A percentile compares a stretch with the other conserved stretches of the same genome.
Evolutionary conservation across 1,140 invertebrate species (phyloP).

Genomic region (Drosophila eugracilis): DNA sequence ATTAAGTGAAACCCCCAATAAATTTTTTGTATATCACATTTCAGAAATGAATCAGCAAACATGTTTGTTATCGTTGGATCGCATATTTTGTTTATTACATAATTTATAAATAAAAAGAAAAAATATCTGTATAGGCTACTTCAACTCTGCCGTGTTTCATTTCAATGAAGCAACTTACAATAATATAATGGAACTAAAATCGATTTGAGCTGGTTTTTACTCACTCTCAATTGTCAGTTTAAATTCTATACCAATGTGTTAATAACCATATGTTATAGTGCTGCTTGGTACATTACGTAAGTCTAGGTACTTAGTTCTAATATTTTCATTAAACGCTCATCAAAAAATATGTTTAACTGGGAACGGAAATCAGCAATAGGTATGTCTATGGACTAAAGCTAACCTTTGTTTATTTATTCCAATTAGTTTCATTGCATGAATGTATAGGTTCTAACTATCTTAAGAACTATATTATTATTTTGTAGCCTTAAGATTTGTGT

Average conservation of each 20-base stretch:
- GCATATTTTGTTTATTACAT: slow-evolving; percentile 46
- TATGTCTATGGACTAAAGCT: slow-evolving; percentile 25
- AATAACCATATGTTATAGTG: slow-evolving; percentile 13
- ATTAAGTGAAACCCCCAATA: slow-evolving; percentile 86
- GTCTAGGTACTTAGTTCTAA: slow-evolving; percentile 17
- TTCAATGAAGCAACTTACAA: slow-evolving; percentile 3
- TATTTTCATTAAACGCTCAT: slow-evolving; percentile 29
- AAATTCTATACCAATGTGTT: slow-evolving; percentile 3
- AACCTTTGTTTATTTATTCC: slow-evolving; percentile 25
- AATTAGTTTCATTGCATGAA: slow-evolving; percentile 48
- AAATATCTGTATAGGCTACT: slow-evolving; percentile 9
- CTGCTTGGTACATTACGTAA: slow-evolving; percentile 11
- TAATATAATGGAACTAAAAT: slow-evolving; percentile 31
- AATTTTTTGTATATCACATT: slow-evolving; percentile 23
- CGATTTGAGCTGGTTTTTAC: slow-evolving; percentile 17
- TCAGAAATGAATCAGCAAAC: slow-evolving; percentile 17
- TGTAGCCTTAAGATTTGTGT: slow-evolving; percentile 39
- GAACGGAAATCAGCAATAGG: slow-evolving; percentile 15
- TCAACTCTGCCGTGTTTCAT: slow-evolving; percentile 17
- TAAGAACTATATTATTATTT: slow-evolving; percentile 19
- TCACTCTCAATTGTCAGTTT: slow-evolving; percentile 1
- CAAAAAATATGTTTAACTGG: slow-evolving; percentile 14
- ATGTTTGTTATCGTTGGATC: slow-evolving; percentile 47
- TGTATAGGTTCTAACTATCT: slow-evolving; percentile 42
- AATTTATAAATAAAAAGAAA: slow-evolving; percentile 36